phyloP scores from a whole-genome alignment of 35 echinoderm and acorn worm genomes.

The Strongylocentrotus purpuratus region DNA sequence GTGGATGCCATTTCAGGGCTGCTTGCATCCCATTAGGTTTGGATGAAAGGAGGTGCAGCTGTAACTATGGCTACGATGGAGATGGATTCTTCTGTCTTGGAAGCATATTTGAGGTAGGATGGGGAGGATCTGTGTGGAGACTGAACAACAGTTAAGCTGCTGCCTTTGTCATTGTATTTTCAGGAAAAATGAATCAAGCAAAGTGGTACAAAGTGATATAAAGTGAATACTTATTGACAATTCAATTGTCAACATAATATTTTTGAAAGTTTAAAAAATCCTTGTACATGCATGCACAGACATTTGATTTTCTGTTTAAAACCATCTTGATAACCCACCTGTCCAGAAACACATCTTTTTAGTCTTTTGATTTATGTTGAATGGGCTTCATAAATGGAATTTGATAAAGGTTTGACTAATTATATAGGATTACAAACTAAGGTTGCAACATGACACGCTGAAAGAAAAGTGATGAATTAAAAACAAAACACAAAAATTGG shows the following conservation, averaged over 20 bases:
- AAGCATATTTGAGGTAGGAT: conserved; percentile 8
- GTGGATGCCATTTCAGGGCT: conserved; percentile 28
- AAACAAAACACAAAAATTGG: too few species aligned
- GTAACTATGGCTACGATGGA: not conserved
- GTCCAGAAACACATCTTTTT: too few species aligned
- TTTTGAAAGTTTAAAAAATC: not conserved
- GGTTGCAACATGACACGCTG: too few species aligned
- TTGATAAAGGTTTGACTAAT: too few species aligned
- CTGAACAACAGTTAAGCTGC: not conserved
- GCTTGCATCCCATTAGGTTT: not conserved
- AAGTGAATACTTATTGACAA: not conserved
- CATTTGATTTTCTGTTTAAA: too few species aligned
- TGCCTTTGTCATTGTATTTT: not conserved
- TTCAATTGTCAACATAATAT: not conserved
- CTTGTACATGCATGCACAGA: not conserved
- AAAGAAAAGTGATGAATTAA: too few species aligned
- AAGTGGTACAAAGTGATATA: not conserved
- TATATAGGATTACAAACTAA: too few species aligned
- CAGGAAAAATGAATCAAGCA: not conserved
- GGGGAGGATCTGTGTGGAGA: not conserved
- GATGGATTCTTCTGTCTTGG: not conserved
- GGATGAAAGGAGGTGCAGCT: not conserved
- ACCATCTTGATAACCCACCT: too few species aligned
- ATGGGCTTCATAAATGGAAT: too few species aligned
- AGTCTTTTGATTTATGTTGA: too few species aligned